Evolutionary conservation across 2,888 invertebrate species (phyloP).

Genomic region (Nomada ferruginata): DNA sequence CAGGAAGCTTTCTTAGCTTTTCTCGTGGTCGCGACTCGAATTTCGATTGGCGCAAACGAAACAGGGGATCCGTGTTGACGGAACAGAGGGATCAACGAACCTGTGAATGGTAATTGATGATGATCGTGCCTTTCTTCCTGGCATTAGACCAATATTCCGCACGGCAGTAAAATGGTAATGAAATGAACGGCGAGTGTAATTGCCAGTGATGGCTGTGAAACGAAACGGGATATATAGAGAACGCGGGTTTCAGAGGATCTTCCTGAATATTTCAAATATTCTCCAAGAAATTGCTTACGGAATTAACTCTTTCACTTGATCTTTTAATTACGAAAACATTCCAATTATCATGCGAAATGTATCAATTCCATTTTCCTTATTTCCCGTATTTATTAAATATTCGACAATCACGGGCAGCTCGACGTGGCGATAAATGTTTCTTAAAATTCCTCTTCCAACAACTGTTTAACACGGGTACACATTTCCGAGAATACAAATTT

Average conservation of each 20-base stretch:
- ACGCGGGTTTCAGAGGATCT: background rate
- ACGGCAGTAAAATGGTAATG: slow-evolving; percentile 2
- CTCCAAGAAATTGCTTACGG: background rate
- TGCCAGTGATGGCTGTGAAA: background rate
- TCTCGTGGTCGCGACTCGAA: background rate
- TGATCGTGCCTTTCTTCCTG: slow-evolving; percentile 9
- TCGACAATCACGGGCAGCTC: too few species aligned
- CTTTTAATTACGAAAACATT: too few species aligned
- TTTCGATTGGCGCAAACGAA: background rate
- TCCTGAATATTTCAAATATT: background rate
- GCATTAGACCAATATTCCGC: slow-evolving; percentile 8
- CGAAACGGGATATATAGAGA: background rate
- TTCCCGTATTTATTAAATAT: too few species aligned
- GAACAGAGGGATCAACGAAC: background rate
- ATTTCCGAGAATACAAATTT: slow-evolving; percentile 12
- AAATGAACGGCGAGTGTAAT: slow-evolving; percentile 14
- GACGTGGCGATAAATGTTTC: too few species aligned
- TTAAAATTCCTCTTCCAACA: too few species aligned
- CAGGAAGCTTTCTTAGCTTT: background rate
- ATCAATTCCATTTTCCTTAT: too few species aligned
- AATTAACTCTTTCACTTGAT: too few species aligned
- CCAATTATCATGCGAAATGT: too few species aligned
- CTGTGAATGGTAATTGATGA: slow-evolving; percentile 29
- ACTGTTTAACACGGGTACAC: slow-evolving; percentile 23
- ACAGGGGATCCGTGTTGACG: background rate